Evolutionary conservation across 2,113 vertebrate genomes (phyloP).

Genomic region (Brachyhypopomus gauderio): DNA sequence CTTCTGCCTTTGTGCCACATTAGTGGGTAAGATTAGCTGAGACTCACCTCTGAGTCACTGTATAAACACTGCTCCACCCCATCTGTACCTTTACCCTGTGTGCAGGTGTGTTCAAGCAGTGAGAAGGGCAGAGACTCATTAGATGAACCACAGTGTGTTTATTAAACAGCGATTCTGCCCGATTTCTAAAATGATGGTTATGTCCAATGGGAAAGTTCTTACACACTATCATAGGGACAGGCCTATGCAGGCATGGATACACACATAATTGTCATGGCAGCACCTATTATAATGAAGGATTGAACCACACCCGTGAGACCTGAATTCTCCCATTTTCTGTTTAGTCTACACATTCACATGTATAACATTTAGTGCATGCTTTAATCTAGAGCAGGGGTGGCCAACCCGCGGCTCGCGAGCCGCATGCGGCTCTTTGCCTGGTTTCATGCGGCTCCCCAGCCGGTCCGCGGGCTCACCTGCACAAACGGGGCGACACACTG

Average conservation of each 20-base stretch:
- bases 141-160: conserved; percentile 13
- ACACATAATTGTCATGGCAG: not conserved
- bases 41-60: conserved; percentile 50
- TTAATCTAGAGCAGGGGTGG: too few relatives aligned
- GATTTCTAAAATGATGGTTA: conserved; percentile 9
- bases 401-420: too few relatives aligned
- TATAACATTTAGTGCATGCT: not conserved
- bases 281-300: not conserved
- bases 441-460: too few relatives aligned
- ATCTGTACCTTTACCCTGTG: conserved; percentile 1
- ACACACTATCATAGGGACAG: not conserved
- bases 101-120: conserved; percentile 20
- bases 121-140: conserved; percentile 8
- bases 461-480: too few relatives aligned
- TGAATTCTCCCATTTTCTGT: not conserved
- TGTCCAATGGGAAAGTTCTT: conserved; percentile 23
- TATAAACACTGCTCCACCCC: conserved; percentile 49
- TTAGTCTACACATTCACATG: not conserved
- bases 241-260: conserved; percentile 11
- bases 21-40: conserved; percentile 21
- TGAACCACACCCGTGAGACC: conserved; percentile 20
- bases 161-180: conserved; percentile 16
- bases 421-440: too few relatives aligned
- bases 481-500: too few relatives aligned
- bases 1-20: conserved; percentile 39